Evolutionary conservation across 1,140 invertebrate genomes (phyloP).

Genomic region (Babylonia areolata): DNA sequence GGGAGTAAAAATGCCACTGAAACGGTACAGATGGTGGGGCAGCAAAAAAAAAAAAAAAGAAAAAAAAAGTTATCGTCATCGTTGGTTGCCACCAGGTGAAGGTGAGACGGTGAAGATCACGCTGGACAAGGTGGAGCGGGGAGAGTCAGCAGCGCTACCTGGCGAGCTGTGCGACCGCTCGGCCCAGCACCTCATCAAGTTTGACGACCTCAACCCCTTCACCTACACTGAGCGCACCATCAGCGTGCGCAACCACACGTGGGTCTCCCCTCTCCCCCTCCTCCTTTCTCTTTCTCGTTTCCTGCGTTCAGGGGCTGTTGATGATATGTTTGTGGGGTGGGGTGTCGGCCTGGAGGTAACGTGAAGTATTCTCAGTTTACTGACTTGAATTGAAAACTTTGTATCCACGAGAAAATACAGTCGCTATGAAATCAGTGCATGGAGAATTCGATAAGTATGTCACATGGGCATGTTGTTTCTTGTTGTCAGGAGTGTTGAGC

Average conservation of each 20-base stretch:
- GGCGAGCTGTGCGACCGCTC: slow-evolving; percentile 69
- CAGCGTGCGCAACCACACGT: slow-evolving; percentile 68
- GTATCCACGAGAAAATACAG: no score
- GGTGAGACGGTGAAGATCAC: slow-evolving; percentile 66
- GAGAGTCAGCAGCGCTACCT: slow-evolving; percentile 52
- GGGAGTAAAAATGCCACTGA: no score
- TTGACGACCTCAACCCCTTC: slow-evolving; percentile 74
- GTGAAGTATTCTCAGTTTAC: no score
- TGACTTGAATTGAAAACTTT: no score
- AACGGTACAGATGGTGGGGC: no score
- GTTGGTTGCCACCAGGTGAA: slow-evolving; percentile 64
- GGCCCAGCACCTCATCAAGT: slow-evolving; percentile 69
- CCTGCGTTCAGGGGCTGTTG: neutral
- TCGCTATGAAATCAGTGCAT: no score
- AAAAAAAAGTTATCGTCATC: no score
- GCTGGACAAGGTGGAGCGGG: slow-evolving; percentile 66
- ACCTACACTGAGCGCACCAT: slow-evolving; percentile 71
- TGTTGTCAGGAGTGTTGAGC: no score
- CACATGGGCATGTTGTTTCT: no score
- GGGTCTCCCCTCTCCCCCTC: slow-evolving; percentile 46
- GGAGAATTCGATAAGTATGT: no score
- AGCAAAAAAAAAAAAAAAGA: no score
- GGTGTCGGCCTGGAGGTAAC: neutral
- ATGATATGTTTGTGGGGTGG: neutral
- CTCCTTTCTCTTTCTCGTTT: no score